Conservation (phyloP, 1,140 invertebrate species). For the Holcopasites calliopsidis region DNA sequence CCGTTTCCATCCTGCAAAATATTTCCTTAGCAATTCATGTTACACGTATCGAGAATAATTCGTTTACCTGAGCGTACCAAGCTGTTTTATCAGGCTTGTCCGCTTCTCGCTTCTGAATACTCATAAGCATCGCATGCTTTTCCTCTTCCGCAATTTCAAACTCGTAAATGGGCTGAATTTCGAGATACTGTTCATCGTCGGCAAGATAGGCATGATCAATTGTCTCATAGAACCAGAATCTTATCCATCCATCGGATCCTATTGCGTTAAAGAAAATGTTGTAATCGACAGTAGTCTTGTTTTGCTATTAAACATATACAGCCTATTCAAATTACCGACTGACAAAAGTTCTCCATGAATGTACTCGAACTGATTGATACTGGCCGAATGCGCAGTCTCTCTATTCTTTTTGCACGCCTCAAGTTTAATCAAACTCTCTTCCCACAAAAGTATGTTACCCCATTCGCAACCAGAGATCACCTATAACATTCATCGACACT, state of each 20-base stretch:
- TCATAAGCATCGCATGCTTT: slow-evolving; percentile 77
- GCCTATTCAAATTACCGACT: slow-evolving; percentile 72
- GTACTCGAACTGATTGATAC: slow-evolving; percentile 88
- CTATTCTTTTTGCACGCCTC: slow-evolving; percentile 86
- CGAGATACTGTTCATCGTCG: slow-evolving; percentile 88
- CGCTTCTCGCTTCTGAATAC: slow-evolving; percentile 80
- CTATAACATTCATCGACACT: slow-evolving; percentile 67
- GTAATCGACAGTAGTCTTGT: neutral
- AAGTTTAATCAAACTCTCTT: slow-evolving; percentile 91
- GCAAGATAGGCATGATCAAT: slow-evolving; percentile 90
- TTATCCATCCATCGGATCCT: slow-evolving; percentile 89
- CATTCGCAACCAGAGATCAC: slow-evolving; percentile 91
- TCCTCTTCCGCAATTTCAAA: slow-evolving; percentile 79
- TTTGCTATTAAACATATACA: slow-evolving; percentile 5
- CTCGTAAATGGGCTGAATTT: slow-evolving; percentile 92
- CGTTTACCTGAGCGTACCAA: slow-evolving; percentile 88
- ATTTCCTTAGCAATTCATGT: neutral
- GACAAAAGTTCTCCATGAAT: slow-evolving; percentile 83
- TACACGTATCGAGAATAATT: neutral
- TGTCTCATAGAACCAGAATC: slow-evolving; percentile 93
- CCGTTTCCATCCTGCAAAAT: slow-evolving; percentile 87
- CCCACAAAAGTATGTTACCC: slow-evolving; percentile 95
- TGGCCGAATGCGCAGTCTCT: slow-evolving; percentile 86
- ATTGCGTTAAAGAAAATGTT: slow-evolving; percentile 56
- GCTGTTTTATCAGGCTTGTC: slow-evolving; percentile 76